phyloP scores from a whole-genome alignment of 2,888 invertebrate genomes.

The Exocentrus adspersus region DNA sequence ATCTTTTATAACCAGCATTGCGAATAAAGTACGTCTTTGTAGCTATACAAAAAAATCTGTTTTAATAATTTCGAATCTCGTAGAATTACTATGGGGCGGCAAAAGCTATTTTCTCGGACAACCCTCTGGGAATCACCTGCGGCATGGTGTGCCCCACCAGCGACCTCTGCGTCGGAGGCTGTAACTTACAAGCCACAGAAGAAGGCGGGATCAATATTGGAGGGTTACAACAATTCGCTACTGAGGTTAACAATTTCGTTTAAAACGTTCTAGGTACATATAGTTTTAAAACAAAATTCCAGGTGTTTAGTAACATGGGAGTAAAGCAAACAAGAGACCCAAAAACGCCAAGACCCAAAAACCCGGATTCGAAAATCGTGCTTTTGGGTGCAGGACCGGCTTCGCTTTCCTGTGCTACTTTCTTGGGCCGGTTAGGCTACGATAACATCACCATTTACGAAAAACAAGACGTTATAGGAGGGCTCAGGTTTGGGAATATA shows the following conservation, averaged over 20 bases:
- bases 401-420: slow-evolving; percentile 95
- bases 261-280: too few relatives aligned
- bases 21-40: slow-evolving; percentile 85
- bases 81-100: slow-evolving; percentile 98
- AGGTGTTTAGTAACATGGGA: slow-evolving; percentile 94
- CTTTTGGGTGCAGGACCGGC: slow-evolving; percentile 96
- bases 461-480: slow-evolving; percentile 86
- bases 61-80: too few relatives aligned
- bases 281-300: slow-evolving; percentile 38
- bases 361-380: slow-evolving; percentile 78
- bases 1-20: slow-evolving; percentile 94
- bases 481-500: slow-evolving; percentile 76
- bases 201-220: slow-evolving; percentile 99
- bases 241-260: too few relatives aligned
- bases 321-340: slow-evolving; percentile 88
- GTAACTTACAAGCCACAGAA: slow-evolving; percentile 94
- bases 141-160: slow-evolving; percentile 99
- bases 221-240: slow-evolving; percentile 96
- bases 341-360: slow-evolving; percentile 68
- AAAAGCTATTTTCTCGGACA: slow-evolving; percentile 95
- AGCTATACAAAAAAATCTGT: too few relatives aligned
- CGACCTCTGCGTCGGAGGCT: slow-evolving; percentile 97
- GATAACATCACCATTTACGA: slow-evolving; percentile 92
- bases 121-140: slow-evolving; percentile 93
- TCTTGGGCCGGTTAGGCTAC: slow-evolving; percentile 93